phyloP scores from a whole-genome alignment of 1,140 invertebrate genomes.

The Aphis gossypii region DNA sequence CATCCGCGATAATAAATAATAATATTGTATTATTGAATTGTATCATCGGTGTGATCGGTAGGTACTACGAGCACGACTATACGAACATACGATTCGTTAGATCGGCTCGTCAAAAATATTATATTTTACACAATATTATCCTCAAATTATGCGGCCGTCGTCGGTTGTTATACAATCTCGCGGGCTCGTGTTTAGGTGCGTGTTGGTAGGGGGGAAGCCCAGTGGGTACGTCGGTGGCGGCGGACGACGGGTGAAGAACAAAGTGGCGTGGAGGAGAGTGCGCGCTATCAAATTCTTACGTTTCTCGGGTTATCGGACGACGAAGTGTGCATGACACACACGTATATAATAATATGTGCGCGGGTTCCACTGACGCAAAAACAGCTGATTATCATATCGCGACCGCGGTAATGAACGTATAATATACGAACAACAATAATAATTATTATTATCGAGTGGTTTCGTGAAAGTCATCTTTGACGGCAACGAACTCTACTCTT shows the following conservation, averaged over 20 bases:
- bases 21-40: not conserved
- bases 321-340: not conserved
- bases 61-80: not conserved
- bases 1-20: no score
- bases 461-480: not conserved
- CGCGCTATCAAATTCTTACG: not conserved
- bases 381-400: constrained; percentile 18
- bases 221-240: not conserved
- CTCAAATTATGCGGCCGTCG: not conserved
- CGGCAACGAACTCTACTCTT: not conserved
- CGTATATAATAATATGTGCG: not conserved
- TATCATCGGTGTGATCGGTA: not conserved
- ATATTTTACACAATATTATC: not conserved
- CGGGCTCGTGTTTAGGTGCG: not conserved
- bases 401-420: not conserved
- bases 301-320: not conserved
- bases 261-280: not conserved
- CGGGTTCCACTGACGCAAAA: not conserved
- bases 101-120: not conserved
- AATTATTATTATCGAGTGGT: constrained; percentile 15
- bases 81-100: not conserved
- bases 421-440: not conserved
- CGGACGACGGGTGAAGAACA: not conserved
- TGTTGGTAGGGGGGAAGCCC: not conserved
- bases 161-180: constrained; percentile 2